Base-by-base conservation (phyloP, 2,888 invertebrate genomes). In the Cyclophora punctaria region DNA sequence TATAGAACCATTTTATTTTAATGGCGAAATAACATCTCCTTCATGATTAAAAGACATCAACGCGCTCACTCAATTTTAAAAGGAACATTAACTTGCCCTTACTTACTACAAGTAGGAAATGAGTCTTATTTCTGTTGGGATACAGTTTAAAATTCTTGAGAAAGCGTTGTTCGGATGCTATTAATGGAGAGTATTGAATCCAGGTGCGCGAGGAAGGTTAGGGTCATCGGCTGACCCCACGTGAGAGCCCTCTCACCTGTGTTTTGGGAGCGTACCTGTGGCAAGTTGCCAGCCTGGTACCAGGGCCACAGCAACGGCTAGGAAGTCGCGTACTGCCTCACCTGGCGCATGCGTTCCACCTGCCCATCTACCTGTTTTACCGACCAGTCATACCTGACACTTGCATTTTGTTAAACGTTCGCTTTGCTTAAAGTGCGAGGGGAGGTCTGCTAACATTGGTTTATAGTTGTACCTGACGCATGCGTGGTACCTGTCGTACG, bases 201-300 rank as follows among this genome's bases (percentile, higher is more conserved):
- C 47, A 53, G 48, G 55, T 57, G 56, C 42, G 47, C 50, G 51
- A 53, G 56, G 55, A 48, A 49, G 50, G 50, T 45, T 69, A 75
- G 75, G 80, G 80, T 80, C 76, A 75, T 65, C 74, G 72, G 71
- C 62, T 59, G 51, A 67, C 61, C 64, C 69, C 70, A 59, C 70
- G 63, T 75, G 77, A 72, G 79, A 76, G 65, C 65, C 69, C 66
- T 61, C 45, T 66, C 80, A 82, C 82, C 80, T 80, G 81, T 63
- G 64, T 64, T 75, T 79, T 75, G 78, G 78, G 75, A 83, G 79
- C 80, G 69, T 89, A 89, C 89, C 89, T 89, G 89, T 89, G 89
- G 89, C 89, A 89, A 80, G 67, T 76, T 89, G 89, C 89, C 89
- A 89, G 87, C 79, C 86, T 75, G 66, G 73, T 86, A 89, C 86